These are phyloP conservation scores for Macroglossus sobrinus DNA, from an alignment of 2,113 vertebrate species.

Conservation along the genomic window DNA sequence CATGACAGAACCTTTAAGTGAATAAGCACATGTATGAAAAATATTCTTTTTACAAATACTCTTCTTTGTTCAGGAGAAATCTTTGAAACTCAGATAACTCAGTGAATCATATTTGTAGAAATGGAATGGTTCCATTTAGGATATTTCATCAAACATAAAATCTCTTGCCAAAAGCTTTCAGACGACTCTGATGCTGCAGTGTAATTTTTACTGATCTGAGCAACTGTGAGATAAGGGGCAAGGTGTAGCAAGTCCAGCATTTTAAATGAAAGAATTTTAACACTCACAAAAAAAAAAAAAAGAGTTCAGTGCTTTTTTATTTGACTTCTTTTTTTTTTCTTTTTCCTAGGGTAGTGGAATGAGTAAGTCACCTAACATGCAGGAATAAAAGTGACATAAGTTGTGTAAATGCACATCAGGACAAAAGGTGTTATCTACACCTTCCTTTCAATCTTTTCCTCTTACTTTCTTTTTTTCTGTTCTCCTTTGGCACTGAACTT, in stretches of 20 bases:
- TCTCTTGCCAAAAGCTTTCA: neutral
- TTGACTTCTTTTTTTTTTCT: neutral
- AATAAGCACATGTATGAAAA: neutral
- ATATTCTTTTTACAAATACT: neutral
- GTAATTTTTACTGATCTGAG: slow-evolving; percentile 32
- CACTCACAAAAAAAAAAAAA: neutral
- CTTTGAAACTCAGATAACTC: neutral
- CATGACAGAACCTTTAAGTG: neutral
- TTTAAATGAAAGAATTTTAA: slow-evolving; percentile 26
- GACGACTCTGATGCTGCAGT: neutral
- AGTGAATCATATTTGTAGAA: neutral
- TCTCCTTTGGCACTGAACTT: neutral
- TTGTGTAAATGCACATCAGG: neutral
- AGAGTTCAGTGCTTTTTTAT: neutral
- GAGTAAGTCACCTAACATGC: neutral
- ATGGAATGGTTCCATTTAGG: neutral
- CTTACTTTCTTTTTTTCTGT: neutral
- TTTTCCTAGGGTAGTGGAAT: neutral
- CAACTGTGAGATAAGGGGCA: slow-evolving; percentile 17
- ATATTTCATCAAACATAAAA: slow-evolving; percentile 37
- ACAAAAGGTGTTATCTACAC: neutral
- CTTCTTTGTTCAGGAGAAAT: neutral
- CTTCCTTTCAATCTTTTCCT: neutral
- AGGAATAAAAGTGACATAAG: neutral
- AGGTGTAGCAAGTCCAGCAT: slow-evolving; percentile 6